Conservation (phyloP, 2,888 invertebrate genomes). For the Antheraea assamensis region DNA sequence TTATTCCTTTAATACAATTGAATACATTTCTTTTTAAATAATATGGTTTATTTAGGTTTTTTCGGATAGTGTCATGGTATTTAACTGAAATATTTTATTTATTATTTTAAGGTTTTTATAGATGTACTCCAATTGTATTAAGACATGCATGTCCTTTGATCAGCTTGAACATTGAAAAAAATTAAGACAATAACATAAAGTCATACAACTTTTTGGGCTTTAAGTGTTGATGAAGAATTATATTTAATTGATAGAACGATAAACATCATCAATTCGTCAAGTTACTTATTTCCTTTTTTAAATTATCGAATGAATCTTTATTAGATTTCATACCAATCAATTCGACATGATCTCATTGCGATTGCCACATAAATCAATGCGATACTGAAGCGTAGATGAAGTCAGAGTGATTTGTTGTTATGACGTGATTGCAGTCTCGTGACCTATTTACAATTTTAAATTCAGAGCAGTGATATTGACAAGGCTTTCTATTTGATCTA, state of each 20-base stretch:
- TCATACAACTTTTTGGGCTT: neutral
- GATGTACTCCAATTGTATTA: too few relatives aligned
- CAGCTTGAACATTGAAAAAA: too few relatives aligned
- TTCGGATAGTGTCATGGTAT: neutral
- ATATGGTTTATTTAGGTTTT: neutral
- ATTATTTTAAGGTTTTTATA: too few relatives aligned
- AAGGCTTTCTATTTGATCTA: neutral
- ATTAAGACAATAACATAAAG: neutral
- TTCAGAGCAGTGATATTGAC: constrained; percentile 25
- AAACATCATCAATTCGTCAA: neutral
- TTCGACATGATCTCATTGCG: constrained; percentile 38
- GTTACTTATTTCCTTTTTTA: neutral
- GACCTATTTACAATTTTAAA: constrained; percentile 29
- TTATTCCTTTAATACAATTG: too few relatives aligned
- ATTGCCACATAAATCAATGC: constrained; percentile 46
- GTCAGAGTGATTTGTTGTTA: constrained; percentile 37
- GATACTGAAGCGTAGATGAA: constrained; percentile 37
- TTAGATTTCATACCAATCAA: neutral
- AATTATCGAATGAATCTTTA: neutral
- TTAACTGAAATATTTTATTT: neutral
- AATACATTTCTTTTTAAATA: too few relatives aligned
- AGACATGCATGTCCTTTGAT: too few relatives aligned
- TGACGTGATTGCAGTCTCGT: constrained; percentile 27
- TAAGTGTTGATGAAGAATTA: neutral
- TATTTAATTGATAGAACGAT: neutral